Percentiles rank a stretch among this genome's conserved stretches.
These are phyloP conservation scores for Nipponia nippon DNA, from an alignment of 2,113 vertebrate genomes.

Conservation along the genomic window DNA sequence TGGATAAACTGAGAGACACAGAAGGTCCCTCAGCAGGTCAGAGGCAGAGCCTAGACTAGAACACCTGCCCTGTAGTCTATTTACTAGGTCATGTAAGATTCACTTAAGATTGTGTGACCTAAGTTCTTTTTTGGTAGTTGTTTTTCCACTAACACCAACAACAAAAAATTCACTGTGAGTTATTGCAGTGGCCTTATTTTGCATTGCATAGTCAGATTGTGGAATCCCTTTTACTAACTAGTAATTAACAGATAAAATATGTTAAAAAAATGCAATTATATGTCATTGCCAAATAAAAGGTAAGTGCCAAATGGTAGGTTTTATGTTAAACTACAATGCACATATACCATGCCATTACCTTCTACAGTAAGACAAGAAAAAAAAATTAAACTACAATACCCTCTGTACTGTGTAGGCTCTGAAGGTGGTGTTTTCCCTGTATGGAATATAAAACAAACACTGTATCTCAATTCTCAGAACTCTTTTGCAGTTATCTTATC, in stretches of 20 bases:
- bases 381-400: background rate
- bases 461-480: background rate
- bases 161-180: background rate
- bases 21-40: background rate
- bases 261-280: slow-evolving; percentile 37
- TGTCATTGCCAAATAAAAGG: slow-evolving; percentile 44
- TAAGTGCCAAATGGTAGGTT: slow-evolving; percentile 29
- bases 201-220: background rate
- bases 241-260: slow-evolving; percentile 55
- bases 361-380: background rate
- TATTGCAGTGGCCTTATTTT: slow-evolving; percentile 19
- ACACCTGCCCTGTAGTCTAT: background rate
- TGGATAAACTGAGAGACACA: background rate
- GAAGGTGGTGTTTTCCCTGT: background rate
- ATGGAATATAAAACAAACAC: background rate
- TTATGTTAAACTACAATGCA: slow-evolving; percentile 23
- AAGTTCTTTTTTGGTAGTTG: background rate
- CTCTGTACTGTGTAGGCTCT: background rate
- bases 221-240: slow-evolving; percentile 33
- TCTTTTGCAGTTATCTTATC: background rate
- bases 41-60: background rate
- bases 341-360: background rate
- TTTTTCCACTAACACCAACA: background rate
- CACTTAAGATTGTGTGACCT: background rate
- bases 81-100: background rate